Conservation (phyloP, 2,113 vertebrate species). For the Sclerurus mexicanus region DNA sequence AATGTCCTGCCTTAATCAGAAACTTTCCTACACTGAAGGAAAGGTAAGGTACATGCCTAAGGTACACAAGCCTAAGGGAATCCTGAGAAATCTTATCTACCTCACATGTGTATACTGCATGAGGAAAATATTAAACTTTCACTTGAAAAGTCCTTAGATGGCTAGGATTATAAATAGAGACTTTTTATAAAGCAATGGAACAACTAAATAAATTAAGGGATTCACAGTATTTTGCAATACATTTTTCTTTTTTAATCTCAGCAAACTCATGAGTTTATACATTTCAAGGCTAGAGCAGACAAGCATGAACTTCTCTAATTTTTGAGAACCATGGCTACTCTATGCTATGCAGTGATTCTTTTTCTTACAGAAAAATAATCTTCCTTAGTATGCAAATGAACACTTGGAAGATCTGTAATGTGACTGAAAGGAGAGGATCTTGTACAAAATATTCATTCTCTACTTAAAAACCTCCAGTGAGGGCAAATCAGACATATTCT, state of each 20-base stretch:
- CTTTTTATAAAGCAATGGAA: not conserved
- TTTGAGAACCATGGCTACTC: not conserved
- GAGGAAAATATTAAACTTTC: not conserved
- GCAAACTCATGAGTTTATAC: not conserved
- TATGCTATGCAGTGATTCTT: fast-evolving
- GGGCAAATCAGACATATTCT: not conserved
- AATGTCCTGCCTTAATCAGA: not conserved
- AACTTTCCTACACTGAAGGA: not conserved
- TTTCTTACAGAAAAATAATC: not conserved
- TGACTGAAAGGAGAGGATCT: not conserved
- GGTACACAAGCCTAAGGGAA: not conserved
- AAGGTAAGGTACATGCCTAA: not conserved
- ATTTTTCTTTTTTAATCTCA: not conserved
- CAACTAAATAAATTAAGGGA: not conserved
- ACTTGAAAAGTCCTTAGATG: not conserved
- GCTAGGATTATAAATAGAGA: not conserved
- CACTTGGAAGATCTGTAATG: not conserved
- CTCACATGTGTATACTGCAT: fast-evolving
- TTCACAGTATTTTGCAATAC: not conserved
- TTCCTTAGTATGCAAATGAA: not conserved
- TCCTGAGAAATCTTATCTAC: not conserved
- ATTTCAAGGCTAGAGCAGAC: not conserved
- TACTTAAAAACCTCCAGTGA: not conserved
- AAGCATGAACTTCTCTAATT: not conserved
- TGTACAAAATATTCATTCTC: not conserved